Percentiles rank a stretch among this genome's conserved stretches.
phyloP scores from a whole-genome alignment of 2,113 vertebrate species.

The Accipiter cooperii region DNA sequence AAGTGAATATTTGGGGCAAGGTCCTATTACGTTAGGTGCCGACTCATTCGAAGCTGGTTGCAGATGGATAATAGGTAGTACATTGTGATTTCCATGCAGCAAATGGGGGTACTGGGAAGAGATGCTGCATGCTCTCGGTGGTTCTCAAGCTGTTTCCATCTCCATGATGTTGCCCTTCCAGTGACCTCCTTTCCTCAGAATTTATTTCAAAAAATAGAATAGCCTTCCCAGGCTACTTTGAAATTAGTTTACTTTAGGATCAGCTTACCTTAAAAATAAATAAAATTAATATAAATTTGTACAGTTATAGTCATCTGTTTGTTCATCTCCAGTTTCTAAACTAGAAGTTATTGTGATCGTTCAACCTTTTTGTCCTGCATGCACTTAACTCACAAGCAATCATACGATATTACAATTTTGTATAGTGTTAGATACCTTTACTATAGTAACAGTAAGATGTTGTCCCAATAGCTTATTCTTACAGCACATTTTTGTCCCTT shows the following conservation, averaged over 20 bases:
- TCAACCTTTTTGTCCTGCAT: background rate
- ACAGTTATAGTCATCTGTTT: background rate
- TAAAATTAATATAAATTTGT: background rate
- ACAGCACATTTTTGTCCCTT: background rate
- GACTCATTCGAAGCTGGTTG: background rate
- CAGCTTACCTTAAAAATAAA: background rate
- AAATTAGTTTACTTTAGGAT: background rate
- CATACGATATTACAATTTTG: background rate
- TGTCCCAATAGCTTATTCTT: background rate
- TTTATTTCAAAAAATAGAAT: background rate
- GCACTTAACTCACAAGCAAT: background rate
- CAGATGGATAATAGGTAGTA: constrained; percentile 43
- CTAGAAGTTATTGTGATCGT: background rate
- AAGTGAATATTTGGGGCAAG: constrained; percentile 2
- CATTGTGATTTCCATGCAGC: constrained; percentile 7
- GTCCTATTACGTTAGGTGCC: background rate
- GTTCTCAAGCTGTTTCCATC: constrained; percentile 29
- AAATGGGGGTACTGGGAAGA: background rate
- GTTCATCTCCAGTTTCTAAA: background rate
- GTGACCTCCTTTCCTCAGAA: background rate
- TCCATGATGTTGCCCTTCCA: background rate
- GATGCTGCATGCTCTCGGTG: background rate
- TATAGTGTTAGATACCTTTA: background rate
- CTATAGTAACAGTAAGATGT: background rate
- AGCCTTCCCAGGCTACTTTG: background rate